Percentiles rank a stretch among this genome's conserved stretches.
These are phyloP conservation scores for Gallinago stenura DNA, from an alignment of 2,797 vertebrate genomes.

Conservation along the genomic window DNA sequence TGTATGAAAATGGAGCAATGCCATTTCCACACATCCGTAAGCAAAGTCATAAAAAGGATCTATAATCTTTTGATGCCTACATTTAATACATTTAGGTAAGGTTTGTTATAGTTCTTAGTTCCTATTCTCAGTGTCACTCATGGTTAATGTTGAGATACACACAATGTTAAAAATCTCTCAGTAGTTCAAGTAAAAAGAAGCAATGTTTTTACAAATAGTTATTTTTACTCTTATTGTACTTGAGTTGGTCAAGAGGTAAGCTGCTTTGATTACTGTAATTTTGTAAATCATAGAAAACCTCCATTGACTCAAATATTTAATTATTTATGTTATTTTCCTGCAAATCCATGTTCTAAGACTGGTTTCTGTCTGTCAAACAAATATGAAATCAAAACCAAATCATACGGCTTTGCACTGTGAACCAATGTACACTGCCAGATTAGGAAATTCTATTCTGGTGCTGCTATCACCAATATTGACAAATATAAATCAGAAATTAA, in stretches of 20 bases:
- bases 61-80: not conserved
- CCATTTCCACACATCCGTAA: not conserved
- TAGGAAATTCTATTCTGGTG: not conserved
- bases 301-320: not conserved
- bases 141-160: not conserved
- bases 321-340: not conserved
- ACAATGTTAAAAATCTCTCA: not conserved
- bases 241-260: not conserved
- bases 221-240: not conserved
- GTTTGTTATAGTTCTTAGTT: constrained; percentile 6
- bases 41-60: not conserved
- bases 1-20: not conserved
- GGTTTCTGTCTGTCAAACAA: not conserved
- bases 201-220: not conserved
- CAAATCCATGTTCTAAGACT: not conserved
- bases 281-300: not conserved
- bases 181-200: not conserved
- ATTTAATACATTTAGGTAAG: not conserved
- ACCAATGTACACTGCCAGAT: not conserved
- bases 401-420: not conserved
- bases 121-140: not conserved
- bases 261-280: not conserved
- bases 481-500: not conserved
- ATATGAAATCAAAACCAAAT: not conserved
- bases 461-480: not conserved